phyloP scores from a whole-genome alignment of 2,113 vertebrate genomes.

The Ovis aries region DNA sequence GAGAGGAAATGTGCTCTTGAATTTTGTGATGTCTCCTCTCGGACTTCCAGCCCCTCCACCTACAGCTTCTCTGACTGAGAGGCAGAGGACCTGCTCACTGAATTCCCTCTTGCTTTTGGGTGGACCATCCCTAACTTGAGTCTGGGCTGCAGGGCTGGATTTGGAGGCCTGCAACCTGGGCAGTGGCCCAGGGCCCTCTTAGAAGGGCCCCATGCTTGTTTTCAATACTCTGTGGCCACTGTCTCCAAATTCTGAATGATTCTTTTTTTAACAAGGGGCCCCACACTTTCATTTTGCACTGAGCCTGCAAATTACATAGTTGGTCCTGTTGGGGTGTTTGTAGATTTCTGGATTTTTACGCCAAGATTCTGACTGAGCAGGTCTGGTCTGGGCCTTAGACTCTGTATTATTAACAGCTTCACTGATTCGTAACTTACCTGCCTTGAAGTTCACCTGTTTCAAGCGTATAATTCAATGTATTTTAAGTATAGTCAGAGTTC shows the following conservation, averaged over 20 bases:
- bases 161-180: neutral
- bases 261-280: neutral
- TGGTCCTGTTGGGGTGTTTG: neutral
- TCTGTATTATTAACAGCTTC: neutral
- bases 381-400: neutral
- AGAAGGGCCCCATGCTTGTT: neutral
- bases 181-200: fast-evolving
- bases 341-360: neutral
- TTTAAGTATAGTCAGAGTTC: neutral
- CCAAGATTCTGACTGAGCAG: neutral
- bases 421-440: neutral
- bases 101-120: neutral
- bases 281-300: neutral
- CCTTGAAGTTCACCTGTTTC: no score
- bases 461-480: neutral
- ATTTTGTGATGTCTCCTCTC: neutral
- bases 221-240: neutral
- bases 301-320: neutral
- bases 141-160: neutral
- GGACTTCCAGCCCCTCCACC: neutral
- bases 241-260: neutral
- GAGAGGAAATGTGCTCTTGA: neutral
- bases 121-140: neutral
- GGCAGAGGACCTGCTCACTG: neutral
- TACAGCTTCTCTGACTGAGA: neutral